Conservation (phyloP, 92 coral and sea anemone genomes). For the Montipora capitata region DNA sequence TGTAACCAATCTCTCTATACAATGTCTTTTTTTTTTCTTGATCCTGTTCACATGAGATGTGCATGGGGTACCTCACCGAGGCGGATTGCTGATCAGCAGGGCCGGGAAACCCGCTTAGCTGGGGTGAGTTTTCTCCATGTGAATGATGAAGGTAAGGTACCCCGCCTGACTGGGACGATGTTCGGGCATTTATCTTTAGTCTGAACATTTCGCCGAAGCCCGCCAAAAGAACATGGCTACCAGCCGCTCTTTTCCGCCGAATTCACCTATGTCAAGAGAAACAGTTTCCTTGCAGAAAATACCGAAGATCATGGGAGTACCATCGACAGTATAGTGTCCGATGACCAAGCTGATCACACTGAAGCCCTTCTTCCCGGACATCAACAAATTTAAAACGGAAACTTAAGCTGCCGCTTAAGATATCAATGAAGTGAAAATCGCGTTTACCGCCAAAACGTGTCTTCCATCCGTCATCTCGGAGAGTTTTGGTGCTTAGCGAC, state of each 20-base stretch:
- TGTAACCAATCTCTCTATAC: conserved; percentile 25
- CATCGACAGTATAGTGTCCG: not conserved
- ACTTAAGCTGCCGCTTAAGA: too few species aligned
- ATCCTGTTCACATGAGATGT: conserved; percentile 15
- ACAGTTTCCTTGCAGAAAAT: conserved; percentile 19
- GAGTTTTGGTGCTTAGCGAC: too few species aligned
- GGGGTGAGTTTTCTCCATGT: conserved; percentile 58
- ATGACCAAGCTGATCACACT: too few species aligned
- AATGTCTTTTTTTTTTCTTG: conserved; percentile 34
- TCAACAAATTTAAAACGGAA: too few species aligned
- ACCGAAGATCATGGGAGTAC: conserved; percentile 34
- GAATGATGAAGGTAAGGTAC: conserved; percentile 41
- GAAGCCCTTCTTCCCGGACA: too few species aligned
- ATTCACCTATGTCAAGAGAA: conserved; percentile 27
- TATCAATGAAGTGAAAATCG: too few species aligned
- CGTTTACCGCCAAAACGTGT: too few species aligned
- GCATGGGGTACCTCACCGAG: conserved; percentile 35
- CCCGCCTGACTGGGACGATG: conserved; percentile 26
- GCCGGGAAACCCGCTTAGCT: conserved; percentile 39
- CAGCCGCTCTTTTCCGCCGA: conserved; percentile 31
- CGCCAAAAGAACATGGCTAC: conserved; percentile 58
- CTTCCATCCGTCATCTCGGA: too few species aligned
- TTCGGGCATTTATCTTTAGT: conserved; percentile 49
- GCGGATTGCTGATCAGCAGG: conserved; percentile 36
- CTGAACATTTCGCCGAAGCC: conserved; percentile 53